Base-by-base conservation (phyloP, 2,113 vertebrate species). In the Pygoscelis adeliae region DNA sequence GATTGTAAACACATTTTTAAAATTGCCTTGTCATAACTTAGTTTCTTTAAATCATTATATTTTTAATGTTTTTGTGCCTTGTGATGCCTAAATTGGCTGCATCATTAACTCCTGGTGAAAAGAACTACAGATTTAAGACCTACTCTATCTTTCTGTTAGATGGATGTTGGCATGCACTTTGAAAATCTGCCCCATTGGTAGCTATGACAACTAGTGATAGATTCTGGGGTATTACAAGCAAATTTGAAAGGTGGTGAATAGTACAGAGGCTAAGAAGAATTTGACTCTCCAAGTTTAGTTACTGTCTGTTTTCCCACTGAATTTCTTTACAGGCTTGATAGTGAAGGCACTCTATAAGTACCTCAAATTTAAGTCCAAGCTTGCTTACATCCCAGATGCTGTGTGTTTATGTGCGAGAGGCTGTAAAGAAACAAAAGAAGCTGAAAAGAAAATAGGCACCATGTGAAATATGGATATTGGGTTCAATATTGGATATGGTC, bases 171-270 rank as follows among this genome's bases (percentile, higher is more conserved):
- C 61, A 71, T 67, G 16, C 21, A 58, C 20, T 92, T 89, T 63
- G 38, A 87, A 95, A 96, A 91, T 82, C 77, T 93, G 66, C 34
- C 93, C 86, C 52, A 6, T 71, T 82, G 40, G 80, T 92, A 97
- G 61, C 76, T 92, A 82, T 96, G 95, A 92, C 89, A 94, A 82
- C 77, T 89, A 38, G 34, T 61, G 61, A 93, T 46, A 74, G 70
- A 69, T 89, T 89, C 65, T 72, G 93, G 72, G 83, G 61, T 86
- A 88, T 79, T 81, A 91, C 40, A 82, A 79, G 36, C 17, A 82
- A 79, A 76, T 87, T 72, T 26, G 73, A 78, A 96, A 91, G 34
- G 26, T 70, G 36, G 6, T 52, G 38, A 93, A 83, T 61, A 92
- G 29, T 90, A 77, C 0, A 67, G n/a, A 69, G 27, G 19, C 15